Base-by-base conservation (phyloP, 1,140 invertebrate species). In the Drosophila murphyi region DNA sequence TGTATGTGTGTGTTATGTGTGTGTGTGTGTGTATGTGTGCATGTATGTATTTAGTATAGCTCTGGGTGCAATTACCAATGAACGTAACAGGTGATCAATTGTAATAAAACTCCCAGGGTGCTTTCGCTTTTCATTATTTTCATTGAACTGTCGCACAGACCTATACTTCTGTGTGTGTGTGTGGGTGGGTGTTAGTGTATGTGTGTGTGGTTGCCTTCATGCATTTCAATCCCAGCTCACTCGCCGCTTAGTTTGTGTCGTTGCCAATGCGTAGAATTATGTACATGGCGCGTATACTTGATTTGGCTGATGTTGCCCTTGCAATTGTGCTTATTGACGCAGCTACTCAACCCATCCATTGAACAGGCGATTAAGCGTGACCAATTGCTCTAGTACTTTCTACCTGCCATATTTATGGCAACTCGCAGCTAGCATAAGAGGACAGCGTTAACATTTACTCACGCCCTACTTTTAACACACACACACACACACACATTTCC, bases 71-170 rank as follows among this genome's bases (percentile, higher is more conserved):
- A 92, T 92, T 92, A 92, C 90, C 90, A 92, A 91, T 91, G 78
- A 90, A 88, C 79, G 90, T 91, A 92, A 92, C 90, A 92, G 90
- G 90, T 92, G 90, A 92, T 92, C 90, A 92, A 92, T 92, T 92
- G 90, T 92, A 92, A 92, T 92, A 91, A 92, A 92, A 91, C 90
- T 92, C 90, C 87, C 90, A 92, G 87, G 90, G 77, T 92, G 83
- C 81, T 90, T 91, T 91, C 85, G 81, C 87, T 89, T 85, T 91
- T 89, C 90, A 91, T 82, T 91, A 90, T 82, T 89, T 87, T 68
- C 90, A 86, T 85, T 80, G 78, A 72, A 74, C 74, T 72, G 83
- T 74, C 72, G 65, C 64, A 69, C 74, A 64, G 31, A 55, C 64
- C 20, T 31, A 39, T 3, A 34, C 51, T 20, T 45, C 41, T 50